phyloP scores from a whole-genome alignment of 2,888 invertebrate genomes.

The Folsomia manolachei region DNA sequence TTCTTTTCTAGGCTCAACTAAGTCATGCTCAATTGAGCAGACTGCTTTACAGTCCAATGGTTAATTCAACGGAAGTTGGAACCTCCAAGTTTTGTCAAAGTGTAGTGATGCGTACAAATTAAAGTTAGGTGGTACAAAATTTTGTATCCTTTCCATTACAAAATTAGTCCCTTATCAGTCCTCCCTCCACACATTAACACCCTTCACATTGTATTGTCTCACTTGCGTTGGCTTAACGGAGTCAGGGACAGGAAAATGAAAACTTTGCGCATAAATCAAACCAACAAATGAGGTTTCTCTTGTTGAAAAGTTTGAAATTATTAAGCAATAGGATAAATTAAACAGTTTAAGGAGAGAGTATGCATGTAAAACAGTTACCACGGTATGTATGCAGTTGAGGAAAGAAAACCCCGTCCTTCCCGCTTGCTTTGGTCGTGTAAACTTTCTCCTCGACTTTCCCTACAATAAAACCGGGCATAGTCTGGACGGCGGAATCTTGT shows the following conservation, averaged over 20 bases:
- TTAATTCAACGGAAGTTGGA: too few species aligned
- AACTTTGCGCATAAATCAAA: not conserved
- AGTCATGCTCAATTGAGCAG: too few species aligned
- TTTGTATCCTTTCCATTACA: not conserved
- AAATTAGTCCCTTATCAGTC: not conserved
- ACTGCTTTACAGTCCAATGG: too few species aligned
- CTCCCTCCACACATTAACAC: not conserved
- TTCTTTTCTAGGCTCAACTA: too few species aligned
- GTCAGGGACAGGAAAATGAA: not conserved
- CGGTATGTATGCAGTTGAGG: not conserved
- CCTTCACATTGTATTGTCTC: not conserved
- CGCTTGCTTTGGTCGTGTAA: not conserved
- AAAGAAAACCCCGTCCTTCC: not conserved
- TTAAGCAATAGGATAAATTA: not conserved
- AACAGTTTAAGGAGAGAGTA: not conserved
- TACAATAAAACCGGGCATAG: too few species aligned
- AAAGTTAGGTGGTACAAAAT: not conserved
- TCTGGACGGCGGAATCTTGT: not conserved
- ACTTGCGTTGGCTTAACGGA: too few species aligned
- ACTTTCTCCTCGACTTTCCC: too few species aligned
- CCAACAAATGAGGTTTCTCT: not conserved
- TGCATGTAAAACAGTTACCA: too few species aligned
- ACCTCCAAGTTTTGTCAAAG: too few species aligned
- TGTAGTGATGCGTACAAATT: too few species aligned
- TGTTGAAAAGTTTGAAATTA: not conserved